Evolutionary conservation across 2,113 vertebrate genomes (phyloP).

Genomic region (Colaptes auratus): DNA sequence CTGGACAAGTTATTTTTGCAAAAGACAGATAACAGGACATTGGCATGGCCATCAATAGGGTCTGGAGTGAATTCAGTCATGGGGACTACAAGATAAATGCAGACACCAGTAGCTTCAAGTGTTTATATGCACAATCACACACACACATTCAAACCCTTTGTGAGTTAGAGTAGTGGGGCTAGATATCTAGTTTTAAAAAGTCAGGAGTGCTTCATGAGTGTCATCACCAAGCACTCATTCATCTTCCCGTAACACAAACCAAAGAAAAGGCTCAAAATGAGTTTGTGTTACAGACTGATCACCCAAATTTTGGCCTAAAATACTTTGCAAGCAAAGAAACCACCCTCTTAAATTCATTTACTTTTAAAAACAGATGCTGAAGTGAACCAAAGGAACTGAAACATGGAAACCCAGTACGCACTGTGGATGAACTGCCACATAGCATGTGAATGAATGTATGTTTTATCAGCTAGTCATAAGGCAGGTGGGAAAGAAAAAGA

Average conservation of each 20-base stretch:
- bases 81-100: background rate
- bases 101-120: background rate
- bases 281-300: background rate
- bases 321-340: background rate
- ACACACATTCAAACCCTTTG: background rate
- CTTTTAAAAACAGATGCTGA: background rate
- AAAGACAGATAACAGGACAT: background rate
- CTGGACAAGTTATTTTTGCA: background rate
- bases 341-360: background rate
- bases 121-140: background rate
- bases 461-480: background rate
- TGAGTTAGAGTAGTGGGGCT: background rate
- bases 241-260: background rate
- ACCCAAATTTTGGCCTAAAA: background rate
- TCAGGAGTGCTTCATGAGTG: background rate
- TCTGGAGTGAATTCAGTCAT: background rate
- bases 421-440: background rate
- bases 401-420: background rate
- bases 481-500: background rate
- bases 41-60: background rate
- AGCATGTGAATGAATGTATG: accelerated
- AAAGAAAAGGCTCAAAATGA: background rate
- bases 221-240: background rate
- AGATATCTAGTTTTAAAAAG: background rate
- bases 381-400: background rate